Evolutionary conservation across 2,888 invertebrate genomes (phyloP).

Genomic region (Cheilosia pagana): DNA sequence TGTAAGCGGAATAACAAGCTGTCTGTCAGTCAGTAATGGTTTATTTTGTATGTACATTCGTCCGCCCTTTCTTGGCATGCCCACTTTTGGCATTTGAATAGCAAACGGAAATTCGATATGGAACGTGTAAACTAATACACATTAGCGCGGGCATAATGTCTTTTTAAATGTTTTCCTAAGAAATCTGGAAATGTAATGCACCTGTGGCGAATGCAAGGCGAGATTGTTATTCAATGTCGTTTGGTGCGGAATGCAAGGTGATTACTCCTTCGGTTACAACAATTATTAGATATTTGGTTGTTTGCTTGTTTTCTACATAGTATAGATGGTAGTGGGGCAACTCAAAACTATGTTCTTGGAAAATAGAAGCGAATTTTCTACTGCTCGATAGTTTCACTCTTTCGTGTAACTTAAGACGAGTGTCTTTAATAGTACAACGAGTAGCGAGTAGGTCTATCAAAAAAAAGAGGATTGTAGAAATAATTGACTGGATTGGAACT

Average conservation of each 20-base stretch:
- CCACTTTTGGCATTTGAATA: constrained; percentile 48
- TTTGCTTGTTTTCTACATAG: too few relatives aligned
- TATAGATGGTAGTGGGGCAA: too few relatives aligned
- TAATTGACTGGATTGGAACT: too few relatives aligned
- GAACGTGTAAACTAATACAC: constrained; percentile 52
- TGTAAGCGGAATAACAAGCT: constrained; percentile 54
- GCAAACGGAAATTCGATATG: constrained; percentile 58
- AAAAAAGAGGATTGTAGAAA: too few relatives aligned
- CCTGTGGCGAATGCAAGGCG: constrained; percentile 27
- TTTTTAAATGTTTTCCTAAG: constrained; percentile 64
- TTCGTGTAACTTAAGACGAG: too few relatives aligned
- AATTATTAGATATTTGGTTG: constrained; percentile 5
- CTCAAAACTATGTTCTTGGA: too few relatives aligned
- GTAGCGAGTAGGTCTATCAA: too few relatives aligned
- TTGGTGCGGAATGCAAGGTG: constrained; percentile 28
- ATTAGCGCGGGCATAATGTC: constrained; percentile 40
- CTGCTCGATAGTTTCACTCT: too few relatives aligned
- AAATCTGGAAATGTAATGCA: constrained; percentile 63
- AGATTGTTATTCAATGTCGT: constrained; percentile 53
- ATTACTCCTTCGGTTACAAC: constrained; percentile 39
- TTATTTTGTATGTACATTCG: background rate
- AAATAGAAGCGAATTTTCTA: too few relatives aligned
- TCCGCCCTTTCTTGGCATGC: constrained; percentile 20
- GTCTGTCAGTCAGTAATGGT: constrained; percentile 6
- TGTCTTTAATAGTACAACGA: too few relatives aligned